phyloP scores from a whole-genome alignment of 2,888 invertebrate genomes.

The Lamellibrachia columna region DNA sequence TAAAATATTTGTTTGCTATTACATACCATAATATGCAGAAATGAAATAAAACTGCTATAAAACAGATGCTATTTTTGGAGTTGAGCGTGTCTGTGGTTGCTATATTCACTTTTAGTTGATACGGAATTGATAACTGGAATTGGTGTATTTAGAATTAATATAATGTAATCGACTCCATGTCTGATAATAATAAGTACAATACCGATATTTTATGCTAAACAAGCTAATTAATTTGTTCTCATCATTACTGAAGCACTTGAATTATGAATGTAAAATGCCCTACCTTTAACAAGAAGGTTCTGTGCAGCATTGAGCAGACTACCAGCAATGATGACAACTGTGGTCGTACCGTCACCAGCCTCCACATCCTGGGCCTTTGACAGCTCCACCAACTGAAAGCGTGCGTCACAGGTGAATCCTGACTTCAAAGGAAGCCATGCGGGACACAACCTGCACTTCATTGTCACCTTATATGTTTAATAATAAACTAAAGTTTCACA shows the following conservation, averaged over 20 bases:
- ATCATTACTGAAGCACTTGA: background rate
- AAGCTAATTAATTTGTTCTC: background rate
- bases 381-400: slow-evolving; percentile 88
- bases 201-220: background rate
- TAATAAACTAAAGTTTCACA: too few species aligned
- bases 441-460: background rate
- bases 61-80: too few species aligned
- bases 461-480: background rate
- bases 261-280: background rate
- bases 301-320: slow-evolving; percentile 93
- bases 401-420: slow-evolving; percentile 9
- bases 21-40: too few species aligned
- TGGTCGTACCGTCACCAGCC: slow-evolving; percentile 99
- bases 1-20: too few species aligned
- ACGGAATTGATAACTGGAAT: too few species aligned
- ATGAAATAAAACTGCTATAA: too few species aligned
- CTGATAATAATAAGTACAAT: background rate
- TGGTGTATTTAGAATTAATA: too few species aligned
- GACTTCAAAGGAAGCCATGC: background rate
- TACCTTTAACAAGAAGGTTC: slow-evolving; percentile 81
- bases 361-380: slow-evolving; percentile 98
- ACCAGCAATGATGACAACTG: slow-evolving; percentile 97
- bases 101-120: too few species aligned
- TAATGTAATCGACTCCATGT: too few species aligned
- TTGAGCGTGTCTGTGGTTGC: too few species aligned